phyloP scores from a whole-genome alignment of 2,113 vertebrate genomes.

The Genyomyrus donnyi region DNA sequence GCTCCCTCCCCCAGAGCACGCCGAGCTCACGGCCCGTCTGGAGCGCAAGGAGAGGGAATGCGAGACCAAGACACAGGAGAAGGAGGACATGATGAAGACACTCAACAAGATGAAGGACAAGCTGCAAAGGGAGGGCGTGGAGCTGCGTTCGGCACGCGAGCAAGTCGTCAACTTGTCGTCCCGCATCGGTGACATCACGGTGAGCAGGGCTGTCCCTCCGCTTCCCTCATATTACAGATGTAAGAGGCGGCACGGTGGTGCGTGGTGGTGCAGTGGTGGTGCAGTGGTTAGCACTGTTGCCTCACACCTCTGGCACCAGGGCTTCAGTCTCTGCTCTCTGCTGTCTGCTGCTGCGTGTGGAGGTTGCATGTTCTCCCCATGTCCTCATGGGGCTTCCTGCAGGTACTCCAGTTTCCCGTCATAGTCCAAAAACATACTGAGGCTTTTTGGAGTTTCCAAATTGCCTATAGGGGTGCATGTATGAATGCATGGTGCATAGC shows the following conservation, averaged over 20 bases:
- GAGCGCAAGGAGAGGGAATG: conserved; percentile 93
- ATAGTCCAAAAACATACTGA: background rate
- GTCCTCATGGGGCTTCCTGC: background rate
- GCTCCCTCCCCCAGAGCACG: conserved; percentile 66
- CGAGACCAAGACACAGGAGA: conserved; percentile 89
- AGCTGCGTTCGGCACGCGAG: conserved; percentile 81
- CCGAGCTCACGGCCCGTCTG: conserved; percentile 73
- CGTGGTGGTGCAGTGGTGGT: too few relatives aligned
- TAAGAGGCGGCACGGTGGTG: background rate
- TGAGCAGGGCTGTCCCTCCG: conserved; percentile 45
- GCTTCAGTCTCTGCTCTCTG: background rate
- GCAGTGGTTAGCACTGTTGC: background rate
- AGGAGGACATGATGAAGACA: conserved; percentile 97
- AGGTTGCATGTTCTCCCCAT: background rate
- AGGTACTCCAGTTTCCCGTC: background rate
- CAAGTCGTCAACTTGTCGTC: conserved; percentile 80
- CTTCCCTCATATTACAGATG: background rate
- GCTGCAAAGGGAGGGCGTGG: conserved; percentile 83
- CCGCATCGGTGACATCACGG: conserved; percentile 76
- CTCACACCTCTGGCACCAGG: background rate
- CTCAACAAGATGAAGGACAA: conserved; percentile 99
- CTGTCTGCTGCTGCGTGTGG: background rate
- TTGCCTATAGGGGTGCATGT: background rate
- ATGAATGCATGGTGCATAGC: background rate
- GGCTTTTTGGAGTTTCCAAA: background rate